Base-by-base conservation (phyloP, 2,888 invertebrate genomes). In the Escarpia spicata region DNA sequence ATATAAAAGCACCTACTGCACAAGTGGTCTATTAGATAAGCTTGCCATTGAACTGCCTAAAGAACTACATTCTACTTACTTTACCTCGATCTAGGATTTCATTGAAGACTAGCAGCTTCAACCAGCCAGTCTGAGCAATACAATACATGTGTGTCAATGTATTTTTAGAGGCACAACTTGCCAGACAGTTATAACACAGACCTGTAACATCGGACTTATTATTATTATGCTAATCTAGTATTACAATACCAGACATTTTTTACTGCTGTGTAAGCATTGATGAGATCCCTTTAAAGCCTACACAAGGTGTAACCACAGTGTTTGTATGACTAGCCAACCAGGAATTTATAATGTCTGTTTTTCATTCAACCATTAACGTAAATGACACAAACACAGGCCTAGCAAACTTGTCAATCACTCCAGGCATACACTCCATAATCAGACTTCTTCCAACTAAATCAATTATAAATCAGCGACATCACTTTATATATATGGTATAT, bases 101-200 rank as follows among this genome's bases (percentile, higher is more conserved):
- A 45, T 9, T 45, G 45, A 45, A 45, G 45, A 45, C 3, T 3
- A 45, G 45, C 45, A 45, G 45, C 45, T 45, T 45, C 3, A 9
- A 6, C 4, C 90, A 92, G 90, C 92, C 90, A 43, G 90, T 12
- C 52, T 92, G 12, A 43, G n/a, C 12, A 92, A 92, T 10, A 90
- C 90, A 6, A 90, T 45, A 45, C 45, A 45, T 9, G 9, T 45
- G 45, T 45, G 45, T 60, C 60, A 60, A 60, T 60, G 12, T 19
- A 60, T 15, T 26, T 2, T 19, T 26, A 75, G 26, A 26, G 19
- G 75, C 19, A 75, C 19, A 75, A 75, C 75, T 75, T 75, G 26
- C 75, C 75, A 75, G 75, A 75, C 75, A 52, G 52, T 12, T 52
- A 12, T 19, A 26, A 26, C 26, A 15, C 15, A 6, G 75, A 19